phyloP scores from a whole-genome alignment of 2,113 vertebrate genomes.

The Pelodiscus sinensis region DNA sequence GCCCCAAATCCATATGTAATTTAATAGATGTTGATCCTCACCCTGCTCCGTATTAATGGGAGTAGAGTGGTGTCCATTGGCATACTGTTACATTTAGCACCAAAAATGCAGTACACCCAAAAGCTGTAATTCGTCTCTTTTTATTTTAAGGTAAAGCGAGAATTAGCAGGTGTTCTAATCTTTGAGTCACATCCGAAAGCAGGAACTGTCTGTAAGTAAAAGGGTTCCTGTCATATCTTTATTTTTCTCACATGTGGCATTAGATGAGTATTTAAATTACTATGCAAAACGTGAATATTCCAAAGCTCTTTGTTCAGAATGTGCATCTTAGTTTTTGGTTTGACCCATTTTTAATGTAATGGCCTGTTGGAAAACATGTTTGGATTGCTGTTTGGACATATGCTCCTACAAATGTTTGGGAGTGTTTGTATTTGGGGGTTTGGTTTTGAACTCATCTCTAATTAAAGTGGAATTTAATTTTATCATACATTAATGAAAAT shows the following conservation, averaged over 20 bases:
- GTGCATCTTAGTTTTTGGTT: neutral
- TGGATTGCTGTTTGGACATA: neutral
- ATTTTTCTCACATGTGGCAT: neutral
- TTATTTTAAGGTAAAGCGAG: slow-evolving; percentile 89
- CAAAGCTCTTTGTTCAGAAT: slow-evolving; percentile 3
- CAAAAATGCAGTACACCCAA: neutral
- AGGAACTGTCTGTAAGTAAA: slow-evolving; percentile 95
- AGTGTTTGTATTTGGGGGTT: neutral
- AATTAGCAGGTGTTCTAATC: slow-evolving; percentile 93
- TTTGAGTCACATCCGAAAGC: slow-evolving; percentile 97
- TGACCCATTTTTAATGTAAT: neutral
- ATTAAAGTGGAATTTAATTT: neutral
- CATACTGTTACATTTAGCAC: neutral
- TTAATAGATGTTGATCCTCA: neutral
- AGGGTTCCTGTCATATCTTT: neutral
- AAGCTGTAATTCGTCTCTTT: slow-evolving; percentile 27
- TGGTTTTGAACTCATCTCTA: neutral
- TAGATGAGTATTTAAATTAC: neutral
- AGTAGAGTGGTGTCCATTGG: neutral
- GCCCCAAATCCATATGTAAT: neutral
- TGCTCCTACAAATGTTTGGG: neutral
- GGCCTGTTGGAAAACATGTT: neutral
- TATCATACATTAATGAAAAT: neutral
- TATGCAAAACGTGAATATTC: neutral
- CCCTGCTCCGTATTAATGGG: neutral